Evolutionary conservation across 1,140 invertebrate genomes (phyloP), one percentile per base, ranked within the genome.

Genomic region (Sycophaga agraensis): DNA sequence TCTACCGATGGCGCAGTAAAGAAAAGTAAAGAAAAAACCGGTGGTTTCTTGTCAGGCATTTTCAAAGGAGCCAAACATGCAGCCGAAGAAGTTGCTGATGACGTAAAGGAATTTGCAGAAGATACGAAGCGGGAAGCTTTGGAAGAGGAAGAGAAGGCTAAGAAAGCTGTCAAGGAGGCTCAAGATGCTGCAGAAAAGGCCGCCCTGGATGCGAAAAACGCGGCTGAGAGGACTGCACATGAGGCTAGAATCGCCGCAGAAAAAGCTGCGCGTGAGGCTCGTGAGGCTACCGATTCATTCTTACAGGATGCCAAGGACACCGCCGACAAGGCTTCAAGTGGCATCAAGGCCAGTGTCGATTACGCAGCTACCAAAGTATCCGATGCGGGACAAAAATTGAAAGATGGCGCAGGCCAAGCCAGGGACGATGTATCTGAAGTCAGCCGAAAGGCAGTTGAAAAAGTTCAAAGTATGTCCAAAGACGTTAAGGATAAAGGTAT

Each of bases 71-170:
- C 66, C 0, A 74, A 73, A n/a, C 68, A 76, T 39, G 68, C 76
- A 2, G 71, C 69, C 3, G 74, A 76, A 11, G 73, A 75, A 19
- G 64, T 75, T 14, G 66, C 71, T 0, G 76, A 75, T 8, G 75
- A 76, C 0, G 66, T 77, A 0, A 72, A 75, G 37, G 75, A 79
- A 34, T 73, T 77, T 53, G 45, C 69, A 7, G 69, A 71, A 6
- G 71, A 73, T 46, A 71, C 70, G 0, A 75, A 72, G 45, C 62
- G 72, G 12, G 68, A 73, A 35, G 69, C 70, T 26, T 35, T 51
- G 0, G 34, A 68, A 19, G 72, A 74, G 26, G 56, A 71, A 46
- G 66, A 66, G 9, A 59, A 37, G 16, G 42, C 45, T 0, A 46
- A 51, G 17, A 19, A 75, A 53, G 67, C 70, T 9, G 63, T 70